Percentiles rank a stretch among this genome's conserved stretches.
Conservation (phyloP, 2,797 vertebrate species). For the Sphenopsis melanotis region DNA sequence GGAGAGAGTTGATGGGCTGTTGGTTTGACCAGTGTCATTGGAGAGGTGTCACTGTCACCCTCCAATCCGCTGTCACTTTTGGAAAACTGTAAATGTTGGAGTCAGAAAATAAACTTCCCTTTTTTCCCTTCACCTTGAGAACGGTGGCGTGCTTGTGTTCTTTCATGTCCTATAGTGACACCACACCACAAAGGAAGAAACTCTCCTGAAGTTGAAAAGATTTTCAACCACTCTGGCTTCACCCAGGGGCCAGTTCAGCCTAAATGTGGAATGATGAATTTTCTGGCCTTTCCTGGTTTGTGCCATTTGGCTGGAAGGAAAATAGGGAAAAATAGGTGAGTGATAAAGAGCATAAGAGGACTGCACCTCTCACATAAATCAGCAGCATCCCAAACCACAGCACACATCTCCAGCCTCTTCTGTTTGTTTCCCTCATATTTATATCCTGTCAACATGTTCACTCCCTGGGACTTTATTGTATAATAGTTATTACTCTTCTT, state of each 20-base stretch:
- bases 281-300: not conserved
- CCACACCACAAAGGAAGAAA: not conserved
- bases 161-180: too few species aligned
- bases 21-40: too few species aligned
- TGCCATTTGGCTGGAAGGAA: slow-evolving; percentile 28
- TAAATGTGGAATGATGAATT: not conserved
- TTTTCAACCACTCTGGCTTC: not conserved
- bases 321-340: slow-evolving; percentile 22
- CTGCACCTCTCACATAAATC: not conserved
- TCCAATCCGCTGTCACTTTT: too few species aligned
- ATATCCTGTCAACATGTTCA: not conserved
- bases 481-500: not conserved
- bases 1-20: too few species aligned
- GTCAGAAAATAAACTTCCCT: too few species aligned
- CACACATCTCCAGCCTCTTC: not conserved
- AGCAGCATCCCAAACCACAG: not conserved
- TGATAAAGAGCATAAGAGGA: not conserved
- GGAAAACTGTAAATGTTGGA: too few species aligned
- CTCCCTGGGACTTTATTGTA: not conserved
- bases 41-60: too few species aligned
- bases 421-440: not conserved
- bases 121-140: too few species aligned
- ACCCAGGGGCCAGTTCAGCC: not conserved
- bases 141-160: too few species aligned
- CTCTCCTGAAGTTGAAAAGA: not conserved